Evolutionary conservation across 1,140 invertebrate species (phyloP).

Genomic region (Frieseomelitta varia): DNA sequence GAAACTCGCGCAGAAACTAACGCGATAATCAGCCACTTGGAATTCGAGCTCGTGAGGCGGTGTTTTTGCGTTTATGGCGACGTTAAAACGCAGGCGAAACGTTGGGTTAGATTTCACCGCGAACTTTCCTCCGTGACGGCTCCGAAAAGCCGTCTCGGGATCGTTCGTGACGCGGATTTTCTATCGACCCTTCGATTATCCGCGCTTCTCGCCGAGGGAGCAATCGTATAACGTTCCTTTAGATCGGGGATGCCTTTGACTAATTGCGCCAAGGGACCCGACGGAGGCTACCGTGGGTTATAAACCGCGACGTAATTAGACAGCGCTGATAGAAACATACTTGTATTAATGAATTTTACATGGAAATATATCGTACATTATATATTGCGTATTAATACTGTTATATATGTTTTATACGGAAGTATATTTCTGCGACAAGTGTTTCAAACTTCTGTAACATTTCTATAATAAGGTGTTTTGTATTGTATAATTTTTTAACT

Average conservation of each 20-base stretch:
- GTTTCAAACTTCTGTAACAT: no score
- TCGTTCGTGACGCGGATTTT: slow-evolving; percentile 22
- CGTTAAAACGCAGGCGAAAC: neutral
- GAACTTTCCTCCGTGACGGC: neutral
- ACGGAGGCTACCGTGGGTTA: slow-evolving; percentile 38
- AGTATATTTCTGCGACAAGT: no score
- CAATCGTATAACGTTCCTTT: slow-evolving; percentile 28
- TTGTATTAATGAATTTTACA: neutral
- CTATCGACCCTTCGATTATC: slow-evolving; percentile 40
- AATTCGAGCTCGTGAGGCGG: neutral
- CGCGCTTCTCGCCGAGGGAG: slow-evolving; percentile 12
- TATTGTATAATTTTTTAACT: no score
- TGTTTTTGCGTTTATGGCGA: neutral
- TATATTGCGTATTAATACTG: no score
- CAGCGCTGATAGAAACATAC: slow-evolving; percentile 12
- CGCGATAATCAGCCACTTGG: slow-evolving; percentile 6
- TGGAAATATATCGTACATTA: neutral
- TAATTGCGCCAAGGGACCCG: slow-evolving; percentile 34
- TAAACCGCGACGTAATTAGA: slow-evolving; percentile 48
- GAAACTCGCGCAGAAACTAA: neutral
- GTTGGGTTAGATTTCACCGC: neutral
- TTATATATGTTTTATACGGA: no score
- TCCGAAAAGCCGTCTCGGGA: neutral
- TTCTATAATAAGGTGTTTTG: no score
- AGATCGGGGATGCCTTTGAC: slow-evolving; percentile 24